phyloP scores from a whole-genome alignment of 2,888 invertebrate genomes.

The Scaptomyza flava region DNA sequence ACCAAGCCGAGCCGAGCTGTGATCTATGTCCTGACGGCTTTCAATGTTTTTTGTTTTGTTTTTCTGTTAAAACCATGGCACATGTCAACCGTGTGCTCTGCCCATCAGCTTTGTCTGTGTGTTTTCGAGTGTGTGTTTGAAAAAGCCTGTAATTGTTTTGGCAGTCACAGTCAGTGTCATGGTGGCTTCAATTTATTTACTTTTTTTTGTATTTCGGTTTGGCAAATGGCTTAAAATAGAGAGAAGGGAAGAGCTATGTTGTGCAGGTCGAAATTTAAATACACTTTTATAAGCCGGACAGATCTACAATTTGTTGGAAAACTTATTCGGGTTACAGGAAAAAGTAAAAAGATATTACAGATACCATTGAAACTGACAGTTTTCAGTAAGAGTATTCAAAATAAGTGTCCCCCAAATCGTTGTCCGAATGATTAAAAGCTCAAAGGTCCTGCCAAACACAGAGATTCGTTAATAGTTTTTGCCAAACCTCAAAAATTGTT shows the following conservation, averaged over 20 bases:
- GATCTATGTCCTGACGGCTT: conserved; percentile 28
- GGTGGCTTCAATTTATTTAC: conserved; percentile 59
- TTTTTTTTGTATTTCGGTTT: conserved; percentile 13
- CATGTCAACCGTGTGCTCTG: conserved; percentile 47
- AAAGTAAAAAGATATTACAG: no score
- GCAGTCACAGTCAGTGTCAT: conserved; percentile 42
- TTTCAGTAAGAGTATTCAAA: no score
- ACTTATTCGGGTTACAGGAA: no score
- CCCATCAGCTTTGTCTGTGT: conserved; percentile 24
- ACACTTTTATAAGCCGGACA: not conserved
- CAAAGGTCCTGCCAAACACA: not conserved
- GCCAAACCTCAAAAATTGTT: conserved; percentile 37
- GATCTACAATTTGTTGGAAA: not conserved
- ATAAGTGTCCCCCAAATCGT: no score
- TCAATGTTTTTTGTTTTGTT: not conserved
- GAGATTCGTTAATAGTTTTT: not conserved
- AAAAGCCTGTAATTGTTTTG: conserved; percentile 71
- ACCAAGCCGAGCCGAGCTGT: conserved; percentile 13
- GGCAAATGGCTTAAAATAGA: conserved; percentile 1
- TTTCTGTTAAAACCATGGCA: conserved; percentile 18
- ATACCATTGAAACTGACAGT: no score
- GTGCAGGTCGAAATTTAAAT: not conserved
- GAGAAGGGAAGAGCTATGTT: no score
- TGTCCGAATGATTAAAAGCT: not conserved
- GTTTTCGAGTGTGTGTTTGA: conserved; percentile 12